Evolutionary conservation across 2,797 vertebrate genomes (phyloP).

Genomic region (Uromys caudimaculatus): DNA sequence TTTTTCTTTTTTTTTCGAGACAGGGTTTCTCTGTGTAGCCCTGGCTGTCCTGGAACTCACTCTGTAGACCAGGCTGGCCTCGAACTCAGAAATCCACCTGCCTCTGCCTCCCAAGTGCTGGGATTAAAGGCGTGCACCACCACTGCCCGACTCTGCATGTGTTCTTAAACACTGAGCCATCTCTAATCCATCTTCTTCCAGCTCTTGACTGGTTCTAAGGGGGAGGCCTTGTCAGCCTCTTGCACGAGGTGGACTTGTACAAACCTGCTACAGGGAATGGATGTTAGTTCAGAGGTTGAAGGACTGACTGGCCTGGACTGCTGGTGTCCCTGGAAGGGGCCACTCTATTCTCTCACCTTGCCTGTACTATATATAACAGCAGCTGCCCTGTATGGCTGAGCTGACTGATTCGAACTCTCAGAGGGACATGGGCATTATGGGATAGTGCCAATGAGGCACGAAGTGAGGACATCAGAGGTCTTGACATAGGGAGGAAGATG

Average conservation of each 20-base stretch:
- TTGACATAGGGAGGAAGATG: not conserved
- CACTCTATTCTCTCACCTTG: not conserved
- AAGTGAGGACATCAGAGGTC: not conserved
- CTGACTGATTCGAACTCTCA: conserved; percentile 5
- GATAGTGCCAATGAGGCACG: not conserved
- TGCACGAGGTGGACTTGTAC: not conserved
- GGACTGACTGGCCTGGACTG: not conserved
- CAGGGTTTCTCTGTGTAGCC: too few relatives aligned
- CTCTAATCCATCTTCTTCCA: not conserved
- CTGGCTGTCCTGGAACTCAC: too few relatives aligned
- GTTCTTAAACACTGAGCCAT: not conserved
- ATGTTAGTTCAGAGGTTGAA: not conserved
- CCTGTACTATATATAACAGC: not conserved
- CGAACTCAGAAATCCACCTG: too few relatives aligned
- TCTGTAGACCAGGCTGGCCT: too few relatives aligned
- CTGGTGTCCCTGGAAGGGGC: not conserved
- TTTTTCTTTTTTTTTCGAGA: too few relatives aligned
- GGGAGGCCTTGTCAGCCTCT: not conserved
- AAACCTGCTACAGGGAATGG: not conserved
- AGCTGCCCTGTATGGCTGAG: not conserved
- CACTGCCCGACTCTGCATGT: too few relatives aligned
- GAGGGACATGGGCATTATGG: not conserved
- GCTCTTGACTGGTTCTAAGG: conserved; percentile 18
- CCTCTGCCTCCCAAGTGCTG: too few relatives aligned
- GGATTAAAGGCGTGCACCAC: too few relatives aligned